phyloP scores from a whole-genome alignment of 1,140 invertebrate species.

The Aleiodes sp. region DNA sequence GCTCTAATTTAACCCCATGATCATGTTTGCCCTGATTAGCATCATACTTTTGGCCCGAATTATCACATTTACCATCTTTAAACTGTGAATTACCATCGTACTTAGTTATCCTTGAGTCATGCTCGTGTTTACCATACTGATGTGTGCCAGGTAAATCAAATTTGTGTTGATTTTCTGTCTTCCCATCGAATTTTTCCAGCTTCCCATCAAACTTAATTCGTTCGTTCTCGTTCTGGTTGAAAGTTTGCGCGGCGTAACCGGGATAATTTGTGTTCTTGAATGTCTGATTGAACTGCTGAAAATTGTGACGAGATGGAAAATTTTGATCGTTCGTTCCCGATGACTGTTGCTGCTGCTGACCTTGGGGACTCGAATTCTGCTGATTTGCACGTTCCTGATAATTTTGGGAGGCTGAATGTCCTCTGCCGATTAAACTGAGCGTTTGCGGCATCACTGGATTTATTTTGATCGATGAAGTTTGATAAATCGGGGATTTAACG shows the following conservation, averaged over 20 bases:
- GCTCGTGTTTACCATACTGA: slow-evolving; percentile 48
- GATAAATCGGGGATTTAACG: slow-evolving; percentile 81
- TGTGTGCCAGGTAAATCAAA: slow-evolving; percentile 43
- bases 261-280: slow-evolving; percentile 47
- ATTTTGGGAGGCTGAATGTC: slow-evolving; percentile 57
- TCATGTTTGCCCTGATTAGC: slow-evolving; percentile 50
- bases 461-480: slow-evolving; percentile 82
- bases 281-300: slow-evolving; percentile 36
- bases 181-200: slow-evolving; percentile 41
- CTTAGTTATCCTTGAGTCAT: slow-evolving; percentile 35
- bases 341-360: slow-evolving; percentile 27
- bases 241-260: slow-evolving; percentile 40
- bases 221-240: slow-evolving; percentile 40
- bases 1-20: slow-evolving; percentile 51
- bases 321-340: slow-evolving; percentile 40
- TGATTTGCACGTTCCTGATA: slow-evolving; percentile 32
- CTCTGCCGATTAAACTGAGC: slow-evolving; percentile 65
- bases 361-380: slow-evolving; percentile 28
- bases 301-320: slow-evolving; percentile 48
- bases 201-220: slow-evolving; percentile 20
- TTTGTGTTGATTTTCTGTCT: slow-evolving; percentile 40
- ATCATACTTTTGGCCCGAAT: slow-evolving; percentile 42
- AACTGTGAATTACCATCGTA: background rate
- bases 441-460: slow-evolving; percentile 83
- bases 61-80: slow-evolving; percentile 37